These are phyloP conservation scores for Mallotus villosus DNA, from an alignment of 2,797 vertebrate species.

Conservation along the genomic window DNA sequence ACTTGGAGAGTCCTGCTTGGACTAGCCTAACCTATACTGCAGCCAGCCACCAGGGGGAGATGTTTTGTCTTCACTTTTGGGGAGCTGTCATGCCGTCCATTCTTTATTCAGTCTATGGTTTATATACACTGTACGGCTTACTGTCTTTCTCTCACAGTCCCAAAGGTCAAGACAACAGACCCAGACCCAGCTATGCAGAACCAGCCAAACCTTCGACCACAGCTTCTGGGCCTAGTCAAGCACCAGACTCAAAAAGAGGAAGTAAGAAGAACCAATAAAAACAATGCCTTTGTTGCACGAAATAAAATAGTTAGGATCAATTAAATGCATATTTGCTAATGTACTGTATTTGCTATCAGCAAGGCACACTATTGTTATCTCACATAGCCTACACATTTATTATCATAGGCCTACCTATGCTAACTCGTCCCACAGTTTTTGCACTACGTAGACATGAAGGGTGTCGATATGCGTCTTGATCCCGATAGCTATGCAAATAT, in stretches of 20 bases:
- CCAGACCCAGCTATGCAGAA: slow-evolving; percentile 49
- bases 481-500: too few species aligned
- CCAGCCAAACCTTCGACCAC: slow-evolving; percentile 45
- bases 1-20: too few species aligned
- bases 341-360: too few species aligned
- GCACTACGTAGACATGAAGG: too few species aligned
- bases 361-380: too few species aligned
- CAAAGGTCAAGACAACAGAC: slow-evolving; percentile 61
- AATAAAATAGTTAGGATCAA: background rate
- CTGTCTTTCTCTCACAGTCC: slow-evolving; percentile 36
- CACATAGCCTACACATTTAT: too few species aligned
- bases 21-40: too few species aligned
- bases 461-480: too few species aligned
- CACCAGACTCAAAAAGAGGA: slow-evolving; percentile 76
- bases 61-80: background rate
- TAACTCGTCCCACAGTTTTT: too few species aligned
- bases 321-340: too few species aligned
- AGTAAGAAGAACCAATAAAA: slow-evolving; percentile 68
- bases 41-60: background rate
- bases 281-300: background rate
- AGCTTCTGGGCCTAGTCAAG: slow-evolving; percentile 46
- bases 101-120: background rate
- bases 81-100: background rate
- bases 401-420: too few species aligned
- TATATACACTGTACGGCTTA: background rate